phyloP scores from a whole-genome alignment of 2,888 invertebrate genomes.

The Phymatocera aterrima region DNA sequence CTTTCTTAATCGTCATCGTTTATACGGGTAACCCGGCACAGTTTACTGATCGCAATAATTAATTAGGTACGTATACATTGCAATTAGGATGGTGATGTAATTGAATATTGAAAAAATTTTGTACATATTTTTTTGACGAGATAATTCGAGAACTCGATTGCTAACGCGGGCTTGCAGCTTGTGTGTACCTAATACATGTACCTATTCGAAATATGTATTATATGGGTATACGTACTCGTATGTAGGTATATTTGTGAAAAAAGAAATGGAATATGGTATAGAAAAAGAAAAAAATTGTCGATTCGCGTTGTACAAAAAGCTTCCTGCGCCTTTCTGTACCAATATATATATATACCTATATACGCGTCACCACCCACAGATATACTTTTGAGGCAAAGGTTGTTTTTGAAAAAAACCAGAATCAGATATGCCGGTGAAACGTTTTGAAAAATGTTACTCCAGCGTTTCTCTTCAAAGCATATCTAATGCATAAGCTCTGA shows the following conservation, averaged over 20 bases:
- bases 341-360: no score
- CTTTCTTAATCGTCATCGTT: neutral
- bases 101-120: no score
- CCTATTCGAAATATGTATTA: no score
- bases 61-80: no score
- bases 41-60: neutral
- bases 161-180: no score
- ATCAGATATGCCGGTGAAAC: neutral
- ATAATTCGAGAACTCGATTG: no score
- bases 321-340: neutral
- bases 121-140: no score
- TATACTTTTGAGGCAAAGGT: neutral
- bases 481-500: no score
- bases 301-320: neutral
- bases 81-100: no score
- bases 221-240: no score
- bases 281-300: neutral
- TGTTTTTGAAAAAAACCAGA: conserved; percentile 1
- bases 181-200: no score
- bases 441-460: neutral
- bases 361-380: no score
- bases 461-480: neutral
- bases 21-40: neutral
- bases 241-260: neutral
- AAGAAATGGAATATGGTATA: neutral